Evolutionary conservation across 1,140 invertebrate genomes (phyloP), one percentile per base, ranked within the genome.

Genomic region (Cherax quadricarinatus): DNA sequence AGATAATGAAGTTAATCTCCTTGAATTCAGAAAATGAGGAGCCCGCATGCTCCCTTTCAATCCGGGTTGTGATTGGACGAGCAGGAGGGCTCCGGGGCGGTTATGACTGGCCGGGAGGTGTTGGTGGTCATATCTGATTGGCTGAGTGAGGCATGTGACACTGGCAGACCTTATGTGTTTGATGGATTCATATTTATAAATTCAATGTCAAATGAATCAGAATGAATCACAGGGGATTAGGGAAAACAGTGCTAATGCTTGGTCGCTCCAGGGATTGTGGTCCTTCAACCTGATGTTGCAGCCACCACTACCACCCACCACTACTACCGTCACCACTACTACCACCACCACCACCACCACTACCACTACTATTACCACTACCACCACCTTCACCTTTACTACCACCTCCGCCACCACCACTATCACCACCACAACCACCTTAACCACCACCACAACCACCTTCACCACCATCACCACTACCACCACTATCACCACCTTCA

Each of bases 121-220:
- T 48, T 75, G 51, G 62, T 86, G 83, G 79, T 81, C 57, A 21
- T 86, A 66, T 91, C 90, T 86, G 75, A 86, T 91, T 86, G 90
- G 90, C 57, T n/a, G 84, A 82, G 84, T 51, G 84, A 81, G 60
- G 70, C 78, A 66, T 81, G 90, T 87, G 84, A 91, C 90, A 86
- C 90, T 41, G 79, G 57, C 73, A 62, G n/a, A 53, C 57, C 85
- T 91, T 91, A 91, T 87, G 30, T 49, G 84, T 87, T 85, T 91
- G 90, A 91, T 91, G 82, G 84, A 91, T 81, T 53, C 78, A 81
- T 53, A 87, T 91, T 91, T 86, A 80, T 87, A 86, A 91, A 91
- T 81, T 87, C 85, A 81, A 70, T 87, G 89, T 86, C 83, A 86
- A 66, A 86, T 80, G 85, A 91, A 86, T 91, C 84, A 82, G 2